Evolutionary conservation across 2,113 vertebrate species (phyloP), one percentile per base, ranked within the genome.

Genomic region (Psettodes erumei): DNA sequence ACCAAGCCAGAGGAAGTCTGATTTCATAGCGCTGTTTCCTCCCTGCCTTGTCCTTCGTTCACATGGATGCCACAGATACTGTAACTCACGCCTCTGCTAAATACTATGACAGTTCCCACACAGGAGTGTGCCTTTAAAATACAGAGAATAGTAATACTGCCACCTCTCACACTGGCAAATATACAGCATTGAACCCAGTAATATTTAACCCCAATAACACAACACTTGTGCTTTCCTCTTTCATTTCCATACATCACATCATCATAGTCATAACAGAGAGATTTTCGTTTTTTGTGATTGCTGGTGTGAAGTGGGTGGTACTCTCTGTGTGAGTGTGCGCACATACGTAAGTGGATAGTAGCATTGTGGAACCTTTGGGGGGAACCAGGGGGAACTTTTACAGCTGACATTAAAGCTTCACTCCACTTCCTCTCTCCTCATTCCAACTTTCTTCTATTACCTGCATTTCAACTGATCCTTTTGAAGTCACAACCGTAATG

Each of bases 381-480:
- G 74, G 33, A 76, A 81, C 32, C 40, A 43, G 19, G 60, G 65
- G 25, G 21, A 84, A 79, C 35, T 82, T 90, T 91, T 86, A 91
- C 48, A 35, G 75, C 78, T 32, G 18, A 86, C 87, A 86, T 90
- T 89, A 92, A 93, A 93, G 91, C 80, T n/a, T 33, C 5, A 28
- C 70, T 79, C 58, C 59, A 83, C 72, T 82, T 83, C 63, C 75
- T 74, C 67, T 64, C 47, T 64, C n/a, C 27, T 55, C 45, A 15
- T 73, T 82, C 33, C 30, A 45, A 18, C 30, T 51, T 62, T 13
- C 45, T 62, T 69, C 18, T 15, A 27, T 53, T 81, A 84, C 68
- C 77, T 58, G 37, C 40, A 61, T 55, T 45, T 75, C 9, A 32
- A 6, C 71, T 28, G 33, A 35, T 59, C 68, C n/a, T 32, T 61